Evolutionary conservation across 2,797 vertebrate genomes (phyloP).

Genomic region (Hyperoplus lanceolatus): DNA sequence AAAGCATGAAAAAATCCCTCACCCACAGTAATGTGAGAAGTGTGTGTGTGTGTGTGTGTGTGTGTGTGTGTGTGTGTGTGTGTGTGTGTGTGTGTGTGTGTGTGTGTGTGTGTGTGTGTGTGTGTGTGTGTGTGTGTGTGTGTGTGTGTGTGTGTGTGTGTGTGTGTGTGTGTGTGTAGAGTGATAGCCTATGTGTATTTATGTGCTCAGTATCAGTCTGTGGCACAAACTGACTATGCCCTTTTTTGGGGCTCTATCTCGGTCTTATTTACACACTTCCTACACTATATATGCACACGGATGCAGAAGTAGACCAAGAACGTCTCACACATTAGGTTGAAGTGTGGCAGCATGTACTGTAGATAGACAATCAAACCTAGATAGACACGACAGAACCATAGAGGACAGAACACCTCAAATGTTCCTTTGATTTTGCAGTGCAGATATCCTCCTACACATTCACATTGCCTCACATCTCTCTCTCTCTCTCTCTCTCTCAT

Average conservation of each 20-base stretch:
- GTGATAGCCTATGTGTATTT: too few species aligned
- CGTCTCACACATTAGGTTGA: conserved; percentile 18
- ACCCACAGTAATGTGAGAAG: conserved; percentile 74
- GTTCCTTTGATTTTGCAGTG: conserved; percentile 10
- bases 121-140: conserved; percentile 29
- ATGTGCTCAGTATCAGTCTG: conserved; percentile 27
- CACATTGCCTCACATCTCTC: conserved; percentile 13
- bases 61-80: conserved; percentile 4
- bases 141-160: too few species aligned
- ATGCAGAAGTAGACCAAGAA: conserved; percentile 38
- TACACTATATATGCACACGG: conserved; percentile 13
- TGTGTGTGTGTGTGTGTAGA: conserved; percentile 48
- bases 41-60: conserved; percentile 47
- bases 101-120: conserved; percentile 44
- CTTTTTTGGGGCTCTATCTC: conserved; percentile 50
- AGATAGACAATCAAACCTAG: background rate
- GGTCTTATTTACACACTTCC: conserved; percentile 53
- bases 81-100: conserved; percentile 43
- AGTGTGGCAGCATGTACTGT: conserved; percentile 27
- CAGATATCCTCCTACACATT: conserved; percentile 21
- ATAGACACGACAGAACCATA: background rate
- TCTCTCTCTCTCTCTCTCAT: background rate
- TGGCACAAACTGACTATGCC: conserved; percentile 46
- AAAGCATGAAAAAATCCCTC: conserved; percentile 71
- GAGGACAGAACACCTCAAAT: background rate